A percentile compares a stretch with the other conserved stretches of the same genome.
phyloP scores from a whole-genome alignment of 2,797 vertebrate species.

The Falco naumanni region DNA sequence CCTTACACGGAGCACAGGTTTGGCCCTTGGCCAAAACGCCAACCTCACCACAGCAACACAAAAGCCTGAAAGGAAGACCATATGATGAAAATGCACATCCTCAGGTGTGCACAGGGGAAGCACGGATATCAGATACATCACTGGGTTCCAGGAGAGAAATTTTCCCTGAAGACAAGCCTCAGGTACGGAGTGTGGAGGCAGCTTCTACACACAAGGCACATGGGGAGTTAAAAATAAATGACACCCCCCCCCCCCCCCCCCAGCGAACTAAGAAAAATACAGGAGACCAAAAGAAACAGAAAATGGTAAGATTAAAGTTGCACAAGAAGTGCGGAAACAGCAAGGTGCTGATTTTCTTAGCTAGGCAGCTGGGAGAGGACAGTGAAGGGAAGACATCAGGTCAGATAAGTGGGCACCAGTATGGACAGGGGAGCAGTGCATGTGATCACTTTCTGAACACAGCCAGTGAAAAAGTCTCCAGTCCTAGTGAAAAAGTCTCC shows the following conservation, averaged over 20 bases:
- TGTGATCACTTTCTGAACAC: not conserved
- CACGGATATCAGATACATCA: not conserved
- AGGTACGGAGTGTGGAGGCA: not conserved
- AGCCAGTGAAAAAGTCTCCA: not conserved
- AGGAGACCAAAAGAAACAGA: not conserved
- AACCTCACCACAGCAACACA: not conserved
- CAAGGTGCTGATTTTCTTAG: not conserved
- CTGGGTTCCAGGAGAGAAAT: not conserved
- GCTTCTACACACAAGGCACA: not conserved
- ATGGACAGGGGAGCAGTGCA: not conserved
- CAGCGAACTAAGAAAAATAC: not conserved
- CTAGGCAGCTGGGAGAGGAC: not conserved
- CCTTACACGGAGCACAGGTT: not conserved
- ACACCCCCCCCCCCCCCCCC: too few relatives aligned
- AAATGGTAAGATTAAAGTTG: not conserved
- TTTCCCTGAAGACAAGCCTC: not conserved
- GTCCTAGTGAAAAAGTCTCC: not conserved
- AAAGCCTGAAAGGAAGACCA: not conserved
- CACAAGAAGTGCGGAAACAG: not conserved
- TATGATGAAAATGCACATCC: not conserved
- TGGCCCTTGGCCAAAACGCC: not conserved
- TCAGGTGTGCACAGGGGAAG: accelerated
- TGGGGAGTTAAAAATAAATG: not conserved
- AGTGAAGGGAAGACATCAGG: not conserved
- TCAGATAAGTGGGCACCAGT: not conserved